Evolutionary conservation across 2,113 vertebrate genomes (phyloP).

Genomic region (Psophia crepitans): DNA sequence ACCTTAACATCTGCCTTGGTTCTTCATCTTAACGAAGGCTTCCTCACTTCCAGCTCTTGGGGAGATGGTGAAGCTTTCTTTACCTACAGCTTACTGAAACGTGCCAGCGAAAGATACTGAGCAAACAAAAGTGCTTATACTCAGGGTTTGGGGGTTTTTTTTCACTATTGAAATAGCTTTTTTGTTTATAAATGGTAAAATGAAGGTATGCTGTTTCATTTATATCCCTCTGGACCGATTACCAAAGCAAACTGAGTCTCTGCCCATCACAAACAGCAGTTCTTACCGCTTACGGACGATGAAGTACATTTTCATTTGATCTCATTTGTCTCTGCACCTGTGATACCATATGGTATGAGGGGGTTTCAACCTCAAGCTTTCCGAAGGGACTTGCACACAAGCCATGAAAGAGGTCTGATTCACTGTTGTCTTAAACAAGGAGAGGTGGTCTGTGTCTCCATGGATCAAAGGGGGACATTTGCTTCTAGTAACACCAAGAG

Average conservation of each 20-base stretch:
- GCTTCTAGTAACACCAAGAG: neutral
- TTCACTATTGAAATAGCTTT: neutral
- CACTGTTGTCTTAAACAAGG: neutral
- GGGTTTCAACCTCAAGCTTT: neutral
- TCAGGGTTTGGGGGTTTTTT: neutral
- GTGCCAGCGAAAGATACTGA: neutral
- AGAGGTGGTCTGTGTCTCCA: neutral
- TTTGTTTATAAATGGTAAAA: neutral
- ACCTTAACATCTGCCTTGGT: neutral
- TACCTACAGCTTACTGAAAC: neutral
- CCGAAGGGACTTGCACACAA: neutral
- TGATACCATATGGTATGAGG: rapidly evolving
- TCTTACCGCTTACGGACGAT: neutral
- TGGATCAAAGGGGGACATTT: neutral
- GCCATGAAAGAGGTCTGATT: neutral
- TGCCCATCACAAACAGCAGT: neutral
- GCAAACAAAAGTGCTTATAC: neutral
- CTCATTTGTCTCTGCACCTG: neutral
- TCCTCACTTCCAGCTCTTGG: neutral
- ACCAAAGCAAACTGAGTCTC: neutral
- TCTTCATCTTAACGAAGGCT: neutral
- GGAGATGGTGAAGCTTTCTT: neutral
- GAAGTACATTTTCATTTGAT: neutral
- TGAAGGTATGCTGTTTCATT: neutral
- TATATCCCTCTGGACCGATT: neutral